Percentiles rank a stretch among this genome's conserved stretches.
These are phyloP conservation scores for Leucoraja erinaceus DNA, from an alignment of 2,113 vertebrate species.

Conservation along the genomic window DNA sequence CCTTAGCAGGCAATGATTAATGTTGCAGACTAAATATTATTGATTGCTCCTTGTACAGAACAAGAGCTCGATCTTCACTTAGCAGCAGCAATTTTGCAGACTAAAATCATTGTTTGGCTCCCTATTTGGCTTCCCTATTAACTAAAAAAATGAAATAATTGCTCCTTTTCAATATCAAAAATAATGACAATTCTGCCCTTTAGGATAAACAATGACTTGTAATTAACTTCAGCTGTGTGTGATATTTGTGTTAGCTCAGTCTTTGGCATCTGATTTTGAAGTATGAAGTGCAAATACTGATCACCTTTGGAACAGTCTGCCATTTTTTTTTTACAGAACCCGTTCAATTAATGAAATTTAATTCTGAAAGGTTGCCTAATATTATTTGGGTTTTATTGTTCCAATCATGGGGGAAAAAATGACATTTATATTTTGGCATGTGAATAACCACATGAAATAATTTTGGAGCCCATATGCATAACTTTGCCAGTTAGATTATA, in stretches of 20 bases:
- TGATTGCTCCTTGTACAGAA: no score
- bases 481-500: constrained; percentile 7
- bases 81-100: no score
- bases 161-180: no score
- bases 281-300: neutral
- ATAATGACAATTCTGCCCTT: no score
- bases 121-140: no score
- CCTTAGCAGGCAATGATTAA: no score
- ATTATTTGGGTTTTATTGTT: neutral
- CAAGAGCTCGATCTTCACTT: no score
- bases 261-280: neutral
- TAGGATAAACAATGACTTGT: no score
- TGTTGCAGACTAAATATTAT: no score
- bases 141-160: no score
- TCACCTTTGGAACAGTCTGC: neutral
- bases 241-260: neutral
- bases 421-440: neutral
- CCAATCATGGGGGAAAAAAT: neutral
- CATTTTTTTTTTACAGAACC: neutral
- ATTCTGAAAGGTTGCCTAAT: neutral
- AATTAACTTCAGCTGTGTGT: neutral
- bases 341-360: neutral
- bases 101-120: no score
- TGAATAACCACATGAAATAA: neutral
- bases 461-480: neutral